A percentile compares a stretch with the other conserved stretches of the same genome.
Evolutionary conservation across 2,113 vertebrate genomes (phyloP).

Genomic region (Neopipo cinnamomea): DNA sequence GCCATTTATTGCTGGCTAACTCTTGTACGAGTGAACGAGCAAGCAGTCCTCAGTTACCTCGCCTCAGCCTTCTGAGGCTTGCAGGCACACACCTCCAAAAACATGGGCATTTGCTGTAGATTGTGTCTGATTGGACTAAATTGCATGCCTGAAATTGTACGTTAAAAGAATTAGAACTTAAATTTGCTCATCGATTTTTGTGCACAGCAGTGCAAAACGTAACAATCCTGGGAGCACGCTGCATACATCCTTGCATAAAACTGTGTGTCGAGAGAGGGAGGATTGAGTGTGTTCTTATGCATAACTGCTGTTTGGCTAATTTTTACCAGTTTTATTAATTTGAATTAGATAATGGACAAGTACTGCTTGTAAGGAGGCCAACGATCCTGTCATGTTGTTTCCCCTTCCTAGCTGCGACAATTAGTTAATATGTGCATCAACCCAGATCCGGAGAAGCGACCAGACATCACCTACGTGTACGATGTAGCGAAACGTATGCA

Average conservation of each 20-base stretch:
- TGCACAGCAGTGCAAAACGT: neutral
- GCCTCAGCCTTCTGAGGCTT: neutral
- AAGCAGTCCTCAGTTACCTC: neutral
- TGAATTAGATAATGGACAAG: neutral
- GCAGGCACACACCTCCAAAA: neutral
- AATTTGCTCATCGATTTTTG: neutral
- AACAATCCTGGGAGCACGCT: accelerated
- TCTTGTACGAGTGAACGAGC: neutral
- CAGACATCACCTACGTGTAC: constrained; percentile 94
- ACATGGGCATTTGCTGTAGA: neutral
- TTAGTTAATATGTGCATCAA: constrained; percentile 98
- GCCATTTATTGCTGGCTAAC: neutral
- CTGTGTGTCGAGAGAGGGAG: neutral
- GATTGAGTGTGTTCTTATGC: neutral
- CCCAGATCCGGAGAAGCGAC: constrained; percentile 97
- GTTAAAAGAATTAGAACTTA: neutral
- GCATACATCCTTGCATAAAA: accelerated
- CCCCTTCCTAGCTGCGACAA: constrained; percentile 84
- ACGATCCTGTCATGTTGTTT: neutral
- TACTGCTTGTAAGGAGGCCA: neutral
- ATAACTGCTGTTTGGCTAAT: neutral
- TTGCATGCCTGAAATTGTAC: neutral
- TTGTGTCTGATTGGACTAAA: neutral
- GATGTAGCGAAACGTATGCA: constrained; percentile 95
- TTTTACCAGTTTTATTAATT: neutral